Evolutionary conservation across 2,888 invertebrate genomes (phyloP).

Genomic region (Agrotis clavis): DNA sequence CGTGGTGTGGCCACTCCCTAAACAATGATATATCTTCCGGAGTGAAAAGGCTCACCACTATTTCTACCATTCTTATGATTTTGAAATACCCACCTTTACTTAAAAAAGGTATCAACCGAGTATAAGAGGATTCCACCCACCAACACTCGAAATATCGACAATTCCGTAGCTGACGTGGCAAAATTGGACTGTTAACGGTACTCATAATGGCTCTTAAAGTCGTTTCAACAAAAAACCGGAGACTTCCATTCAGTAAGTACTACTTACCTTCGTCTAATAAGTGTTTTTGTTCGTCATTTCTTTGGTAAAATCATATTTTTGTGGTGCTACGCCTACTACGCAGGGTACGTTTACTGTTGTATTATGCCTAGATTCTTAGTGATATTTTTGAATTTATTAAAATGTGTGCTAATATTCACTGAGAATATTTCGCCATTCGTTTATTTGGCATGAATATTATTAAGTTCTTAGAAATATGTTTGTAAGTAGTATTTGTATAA

Average conservation of each 20-base stretch:
- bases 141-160: conserved; percentile 49
- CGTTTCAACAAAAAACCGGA: conserved; percentile 56
- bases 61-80: conserved; percentile 24
- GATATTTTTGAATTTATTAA: not conserved
- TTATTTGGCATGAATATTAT: not conserved
- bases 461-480: not conserved
- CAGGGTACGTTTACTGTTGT: not conserved
- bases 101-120: conserved; percentile 14
- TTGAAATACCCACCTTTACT: conserved; percentile 21
- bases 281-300: conserved; percentile 51
- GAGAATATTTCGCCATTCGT: not conserved
- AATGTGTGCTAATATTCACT: too few relatives aligned
- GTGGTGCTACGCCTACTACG: conserved; percentile 9
- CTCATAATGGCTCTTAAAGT: conserved; percentile 54
- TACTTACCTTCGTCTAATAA: conserved; percentile 53
- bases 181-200: conserved; percentile 56
- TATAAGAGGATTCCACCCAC: conserved; percentile 44
- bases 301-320: conserved; percentile 38
- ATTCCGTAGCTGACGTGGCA: conserved; percentile 53
- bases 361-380: conserved; percentile 14
- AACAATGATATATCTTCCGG: not conserved
- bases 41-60: not conserved
- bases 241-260: conserved; percentile 52
- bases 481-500: too few relatives aligned
- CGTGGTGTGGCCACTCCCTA: not conserved